These are phyloP conservation scores for Sweltsa coloradensis DNA, from an alignment of 1,140 invertebrate species.

Conservation along the genomic window DNA sequence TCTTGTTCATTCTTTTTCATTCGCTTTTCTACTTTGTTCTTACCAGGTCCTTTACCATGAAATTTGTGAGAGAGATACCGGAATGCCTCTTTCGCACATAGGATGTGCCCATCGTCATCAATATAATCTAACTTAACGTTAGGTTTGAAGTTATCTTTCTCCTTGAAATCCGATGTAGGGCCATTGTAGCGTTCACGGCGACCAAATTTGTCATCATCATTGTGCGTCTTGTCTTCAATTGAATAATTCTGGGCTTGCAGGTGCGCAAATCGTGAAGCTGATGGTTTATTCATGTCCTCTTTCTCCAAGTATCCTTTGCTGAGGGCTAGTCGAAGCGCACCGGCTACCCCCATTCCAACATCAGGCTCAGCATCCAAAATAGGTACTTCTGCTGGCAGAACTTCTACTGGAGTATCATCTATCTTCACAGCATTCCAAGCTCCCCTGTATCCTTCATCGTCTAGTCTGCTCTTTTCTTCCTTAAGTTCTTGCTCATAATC, in stretches of 20 bases:
- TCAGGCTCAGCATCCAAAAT: constrained; percentile 93
- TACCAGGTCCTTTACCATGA: constrained; percentile 97
- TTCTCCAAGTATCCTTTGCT: constrained; percentile 93
- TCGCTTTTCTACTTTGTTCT: constrained; percentile 96
- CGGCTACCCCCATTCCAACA: constrained; percentile 81
- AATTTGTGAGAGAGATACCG: constrained; percentile 92
- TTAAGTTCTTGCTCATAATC: constrained; percentile 47
- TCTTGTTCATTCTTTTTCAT: constrained; percentile 92
- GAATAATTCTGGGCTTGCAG: constrained; percentile 87
- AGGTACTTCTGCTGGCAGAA: constrained; percentile 41
- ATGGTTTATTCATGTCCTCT: constrained; percentile 57
- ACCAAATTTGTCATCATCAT: constrained; percentile 73
- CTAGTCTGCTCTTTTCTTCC: constrained; percentile 32
- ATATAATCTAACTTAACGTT: constrained; percentile 96
- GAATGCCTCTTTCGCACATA: constrained; percentile 95
- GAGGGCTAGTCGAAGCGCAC: constrained; percentile 81
- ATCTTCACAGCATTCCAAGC: constrained; percentile 63
- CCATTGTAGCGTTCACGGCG: constrained; percentile 70
- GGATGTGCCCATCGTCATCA: constrained; percentile 83
- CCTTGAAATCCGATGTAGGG: constrained; percentile 84
- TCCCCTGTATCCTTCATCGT: constrained; percentile 38
- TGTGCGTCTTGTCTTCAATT: constrained; percentile 91
- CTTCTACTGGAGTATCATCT: constrained; percentile 31
- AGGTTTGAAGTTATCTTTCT: constrained; percentile 87
- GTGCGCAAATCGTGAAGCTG: constrained; percentile 58